Percentiles rank a stretch among this genome's conserved stretches.
phyloP scores from a whole-genome alignment of 2,888 invertebrate species.

The Cancer borealis region DNA sequence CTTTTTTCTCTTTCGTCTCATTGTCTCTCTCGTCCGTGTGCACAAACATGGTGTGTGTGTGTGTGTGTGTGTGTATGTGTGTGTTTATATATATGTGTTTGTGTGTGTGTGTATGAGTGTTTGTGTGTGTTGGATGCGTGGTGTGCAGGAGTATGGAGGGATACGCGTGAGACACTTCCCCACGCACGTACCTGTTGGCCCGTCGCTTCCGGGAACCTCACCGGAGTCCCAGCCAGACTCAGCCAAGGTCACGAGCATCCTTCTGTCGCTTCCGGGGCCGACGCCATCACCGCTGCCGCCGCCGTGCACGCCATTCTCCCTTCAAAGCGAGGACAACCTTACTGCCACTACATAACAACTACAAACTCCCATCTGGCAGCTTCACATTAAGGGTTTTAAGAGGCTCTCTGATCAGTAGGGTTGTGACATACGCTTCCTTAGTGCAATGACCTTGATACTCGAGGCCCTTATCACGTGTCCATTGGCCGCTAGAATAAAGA shows the following conservation, averaged over 20 bases:
- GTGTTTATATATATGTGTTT: no score
- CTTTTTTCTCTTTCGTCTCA: not conserved
- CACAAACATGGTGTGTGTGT: no score
- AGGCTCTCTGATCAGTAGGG: not conserved
- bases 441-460: slow-evolving; percentile 6
- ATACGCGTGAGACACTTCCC: not conserved
- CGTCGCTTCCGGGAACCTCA: slow-evolving; percentile 3
- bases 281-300: not conserved
- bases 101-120: not conserved
- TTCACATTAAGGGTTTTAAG: not conserved
- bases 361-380: not conserved
- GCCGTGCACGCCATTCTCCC: not conserved
- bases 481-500: slow-evolving; percentile 9
- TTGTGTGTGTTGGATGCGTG: no score
- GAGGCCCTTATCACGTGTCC: not conserved
- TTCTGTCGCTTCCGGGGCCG: slow-evolving; percentile 24
- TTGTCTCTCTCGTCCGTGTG: no score
- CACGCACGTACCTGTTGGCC: not conserved
- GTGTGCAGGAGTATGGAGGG: not conserved
- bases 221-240: not conserved
- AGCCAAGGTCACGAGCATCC: slow-evolving; percentile 40
- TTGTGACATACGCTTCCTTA: not conserved
- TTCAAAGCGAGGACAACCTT: not conserved
- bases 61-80: no score
- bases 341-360: not conserved